Percentiles rank a stretch among this genome's conserved stretches.
Conservation (phyloP, 2,797 vertebrate genomes). For the Tamandua tetradactyla region DNA sequence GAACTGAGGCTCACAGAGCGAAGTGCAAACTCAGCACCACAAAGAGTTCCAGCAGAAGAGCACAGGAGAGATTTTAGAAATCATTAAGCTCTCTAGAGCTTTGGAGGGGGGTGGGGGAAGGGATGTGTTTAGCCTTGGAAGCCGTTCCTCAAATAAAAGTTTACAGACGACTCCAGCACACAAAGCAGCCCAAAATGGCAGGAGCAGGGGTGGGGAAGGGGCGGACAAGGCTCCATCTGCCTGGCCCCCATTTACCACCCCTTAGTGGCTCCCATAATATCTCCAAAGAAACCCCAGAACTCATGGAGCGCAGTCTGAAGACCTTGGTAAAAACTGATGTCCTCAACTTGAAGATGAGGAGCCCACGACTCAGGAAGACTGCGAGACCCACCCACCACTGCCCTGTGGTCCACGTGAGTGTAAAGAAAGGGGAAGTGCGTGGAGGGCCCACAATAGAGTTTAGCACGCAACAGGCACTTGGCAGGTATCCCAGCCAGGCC, state of each 20-base stretch:
- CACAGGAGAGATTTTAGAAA: no score
- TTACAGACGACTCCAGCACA: neutral
- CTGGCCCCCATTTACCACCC: neutral
- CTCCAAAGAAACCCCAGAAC: neutral
- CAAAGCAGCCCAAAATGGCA: neutral
- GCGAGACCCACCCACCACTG: fast-evolving
- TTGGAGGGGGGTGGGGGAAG: no score
- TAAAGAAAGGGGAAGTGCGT: fast-evolving
- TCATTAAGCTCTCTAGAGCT: neutral
- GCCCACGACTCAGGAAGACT: fast-evolving
- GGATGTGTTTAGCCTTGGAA: neutral
- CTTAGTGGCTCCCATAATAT: neutral
- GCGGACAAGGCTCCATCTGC: fast-evolving
- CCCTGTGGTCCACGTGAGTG: fast-evolving
- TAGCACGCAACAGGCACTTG: neutral
- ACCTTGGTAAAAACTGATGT: fast-evolving
- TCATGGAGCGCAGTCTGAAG: neutral
- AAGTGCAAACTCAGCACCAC: neutral
- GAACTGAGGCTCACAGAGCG: neutral
- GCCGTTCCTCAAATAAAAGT: neutral
- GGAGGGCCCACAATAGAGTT: neutral
- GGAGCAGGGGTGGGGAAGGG: no score
- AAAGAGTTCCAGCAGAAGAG: neutral
- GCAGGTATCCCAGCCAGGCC: no score
- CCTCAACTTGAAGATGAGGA: neutral